phyloP scores from a whole-genome alignment of 1,140 invertebrate genomes.

The Heliconius hewitsoni region DNA sequence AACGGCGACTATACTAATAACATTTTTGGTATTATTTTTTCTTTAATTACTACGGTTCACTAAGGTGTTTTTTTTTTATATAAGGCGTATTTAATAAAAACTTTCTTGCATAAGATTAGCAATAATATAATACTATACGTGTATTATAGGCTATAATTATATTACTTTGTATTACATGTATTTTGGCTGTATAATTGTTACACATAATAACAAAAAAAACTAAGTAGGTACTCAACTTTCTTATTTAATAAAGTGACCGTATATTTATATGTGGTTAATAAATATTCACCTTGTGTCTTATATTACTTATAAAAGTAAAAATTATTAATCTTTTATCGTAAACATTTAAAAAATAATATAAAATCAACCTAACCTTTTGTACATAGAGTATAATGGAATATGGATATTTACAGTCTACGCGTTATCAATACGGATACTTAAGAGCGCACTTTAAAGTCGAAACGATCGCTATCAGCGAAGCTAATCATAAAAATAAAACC shows the following conservation, averaged over 20 bases:
- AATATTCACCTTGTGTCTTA: background rate
- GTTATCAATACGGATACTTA: conserved; percentile 53
- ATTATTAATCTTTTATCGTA: background rate
- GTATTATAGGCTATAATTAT: no score
- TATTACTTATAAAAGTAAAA: background rate
- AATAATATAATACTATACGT: no score
- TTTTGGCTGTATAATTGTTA: no score
- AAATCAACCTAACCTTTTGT: background rate
- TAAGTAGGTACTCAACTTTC: no score
- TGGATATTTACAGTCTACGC: conserved; percentile 32
- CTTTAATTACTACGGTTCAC: background rate
- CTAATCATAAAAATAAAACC: conserved; percentile 69
- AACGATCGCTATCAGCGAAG: conserved; percentile 58
- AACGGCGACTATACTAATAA: background rate
- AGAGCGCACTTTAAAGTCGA: conserved; percentile 58
- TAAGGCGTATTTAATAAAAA: no score
- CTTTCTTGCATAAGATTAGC: no score
- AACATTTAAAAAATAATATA: background rate
- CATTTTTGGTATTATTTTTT: background rate
- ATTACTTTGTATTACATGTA: no score
- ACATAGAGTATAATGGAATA: conserved; percentile 18
- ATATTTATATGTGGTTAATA: background rate
- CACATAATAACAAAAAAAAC: no score
- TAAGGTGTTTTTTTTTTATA: no score
- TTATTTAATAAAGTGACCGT: no score